Base-by-base conservation (phyloP, 2,113 vertebrate species). In the Elephas maximus region DNA sequence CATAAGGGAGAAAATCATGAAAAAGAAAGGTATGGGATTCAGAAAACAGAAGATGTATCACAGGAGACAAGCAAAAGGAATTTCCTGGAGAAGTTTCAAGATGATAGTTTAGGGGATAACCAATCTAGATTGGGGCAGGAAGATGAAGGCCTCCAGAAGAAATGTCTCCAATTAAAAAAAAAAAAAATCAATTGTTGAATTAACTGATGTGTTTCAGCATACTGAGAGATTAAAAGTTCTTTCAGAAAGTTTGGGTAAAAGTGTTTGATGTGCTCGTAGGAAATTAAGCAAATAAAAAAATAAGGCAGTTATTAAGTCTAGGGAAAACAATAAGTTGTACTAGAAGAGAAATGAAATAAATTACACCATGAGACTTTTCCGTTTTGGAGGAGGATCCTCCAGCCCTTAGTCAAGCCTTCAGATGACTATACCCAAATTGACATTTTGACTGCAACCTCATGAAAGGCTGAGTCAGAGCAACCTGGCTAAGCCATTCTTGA, bases 331-430 rank as follows among this genome's bases (percentile, higher is more conserved):
- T 57, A 84, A 84, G n/a, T 88, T 92, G 17, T 89, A 57, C 26
- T 92, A 65, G 84, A 90, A 86, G 73, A 90, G 28, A 91, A 87
- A 79, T 33, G 23, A 95, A 67, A 78, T 60, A 67, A 88, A n/a
- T 88, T 88, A 71, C 5, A 65, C 18, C 62, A 37, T 83, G 77
- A 48, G 17, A 26, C 21, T 71, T 65, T 65, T 28, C 63, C 26
- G 11, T 65, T 26, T 65, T 65, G 26, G 26, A 65, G 28, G 63
- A 30, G 63, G 63, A 65, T 65, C 26, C 24, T 65, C 30, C 30
- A 33, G 67, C 30, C 30, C 67, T 33, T 33, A 69, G 11, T 69
- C 12, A 30, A 69, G 30, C 30, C 67, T 33, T 69, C 67, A 69
- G 67, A 69, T 57, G 53, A 57, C 11, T 57, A 9, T 23, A 23